Evolutionary conservation across 2,113 vertebrate genomes (phyloP), one percentile per base, ranked within the genome.

Genomic region (Crotophaga sulcirostris): DNA sequence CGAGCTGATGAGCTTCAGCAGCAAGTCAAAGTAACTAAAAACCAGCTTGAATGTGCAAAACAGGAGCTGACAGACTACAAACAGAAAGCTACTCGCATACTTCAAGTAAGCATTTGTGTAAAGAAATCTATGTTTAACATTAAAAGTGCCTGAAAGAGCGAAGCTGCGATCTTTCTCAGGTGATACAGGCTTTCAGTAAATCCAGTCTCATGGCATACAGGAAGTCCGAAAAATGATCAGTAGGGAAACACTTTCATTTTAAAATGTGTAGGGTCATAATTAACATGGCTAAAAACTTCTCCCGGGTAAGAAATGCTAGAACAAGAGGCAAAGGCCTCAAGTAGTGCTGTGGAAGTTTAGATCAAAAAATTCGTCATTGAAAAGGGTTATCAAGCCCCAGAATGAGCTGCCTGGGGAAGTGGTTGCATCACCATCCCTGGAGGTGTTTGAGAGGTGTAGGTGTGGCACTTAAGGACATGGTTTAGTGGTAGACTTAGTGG

Each of bases 61-160:
- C 99, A 99, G 92, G 99, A 99, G 62, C 78, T 99, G 52, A 91
- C 97, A 23, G 99, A 99, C 94, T 99, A 99, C 94, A 99, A 99
- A 91, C 98, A 99, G 73, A 99, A 99, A 95, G 99, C 99, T 25
- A 98, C 99, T 9, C 98, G 99, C 38, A 99, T 99, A 80, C 98
- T 99, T 33, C 99, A 99, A 81, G 99, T 99, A 95, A 96, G 97
- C 18, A 11, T 26, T 55, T 67, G 4, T 84, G 31, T 60, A 34
- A 78, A 83, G 59, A 85, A 69, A 52, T 42, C 4, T 15, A 40
- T 31, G 10, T 49, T 90, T 73, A 76, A 64, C 16, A 9, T 79
- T 88, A 16, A 85, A 18, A n/a, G n/a, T n/a, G n/a, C n/a, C n/a
- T n/a, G n/a, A 47, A 54, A 63, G 16, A 64, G 11, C 45, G 84